phyloP scores from a whole-genome alignment of 2,888 invertebrate genomes.

The Pyrochroa serraticornis region DNA sequence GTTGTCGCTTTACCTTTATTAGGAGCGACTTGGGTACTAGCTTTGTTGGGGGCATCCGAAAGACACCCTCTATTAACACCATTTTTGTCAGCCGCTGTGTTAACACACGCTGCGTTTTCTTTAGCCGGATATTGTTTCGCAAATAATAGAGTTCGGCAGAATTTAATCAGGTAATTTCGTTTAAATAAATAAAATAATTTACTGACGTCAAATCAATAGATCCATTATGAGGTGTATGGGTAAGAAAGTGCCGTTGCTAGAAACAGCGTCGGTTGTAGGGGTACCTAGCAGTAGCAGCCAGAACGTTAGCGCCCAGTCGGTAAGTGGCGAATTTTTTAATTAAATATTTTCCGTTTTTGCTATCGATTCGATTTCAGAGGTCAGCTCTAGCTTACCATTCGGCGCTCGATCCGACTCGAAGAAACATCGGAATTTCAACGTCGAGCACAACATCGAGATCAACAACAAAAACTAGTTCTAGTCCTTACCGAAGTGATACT shows the following conservation, averaged over 20 bases:
- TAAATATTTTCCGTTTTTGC: too few species aligned
- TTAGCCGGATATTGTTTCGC: conserved; percentile 86
- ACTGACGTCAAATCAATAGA: conserved; percentile 54
- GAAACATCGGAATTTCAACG: conserved; percentile 91
- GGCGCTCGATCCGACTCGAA: conserved; percentile 66
- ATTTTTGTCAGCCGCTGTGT: conserved; percentile 76
- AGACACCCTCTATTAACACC: conserved; percentile 75
- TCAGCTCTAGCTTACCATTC: conserved; percentile 84
- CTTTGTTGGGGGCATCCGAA: conserved; percentile 78
- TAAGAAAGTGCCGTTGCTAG: conserved; percentile 79
- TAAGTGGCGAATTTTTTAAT: too few species aligned
- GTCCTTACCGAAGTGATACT: conserved; percentile 87
- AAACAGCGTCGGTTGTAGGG: conserved; percentile 71
- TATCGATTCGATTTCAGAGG: too few species aligned
- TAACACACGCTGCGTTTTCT: conserved; percentile 82
- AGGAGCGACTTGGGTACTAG: conserved; percentile 86
- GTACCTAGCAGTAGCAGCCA: conserved; percentile 76
- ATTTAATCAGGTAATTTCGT: conserved; percentile 63
- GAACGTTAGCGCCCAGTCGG: conserved; percentile 70
- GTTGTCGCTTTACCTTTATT: conserved; percentile 85
- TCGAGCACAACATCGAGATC: conserved; percentile 94
- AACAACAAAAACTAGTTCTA: conserved; percentile 92
- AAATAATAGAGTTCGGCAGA: conserved; percentile 82
- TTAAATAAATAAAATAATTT: conserved; percentile 3
- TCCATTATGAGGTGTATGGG: conserved; percentile 78